A percentile compares a stretch with the other conserved stretches of the same genome.
Conservation (phyloP, 2,888 invertebrate species). For the Listrodromus nycthemerus region DNA sequence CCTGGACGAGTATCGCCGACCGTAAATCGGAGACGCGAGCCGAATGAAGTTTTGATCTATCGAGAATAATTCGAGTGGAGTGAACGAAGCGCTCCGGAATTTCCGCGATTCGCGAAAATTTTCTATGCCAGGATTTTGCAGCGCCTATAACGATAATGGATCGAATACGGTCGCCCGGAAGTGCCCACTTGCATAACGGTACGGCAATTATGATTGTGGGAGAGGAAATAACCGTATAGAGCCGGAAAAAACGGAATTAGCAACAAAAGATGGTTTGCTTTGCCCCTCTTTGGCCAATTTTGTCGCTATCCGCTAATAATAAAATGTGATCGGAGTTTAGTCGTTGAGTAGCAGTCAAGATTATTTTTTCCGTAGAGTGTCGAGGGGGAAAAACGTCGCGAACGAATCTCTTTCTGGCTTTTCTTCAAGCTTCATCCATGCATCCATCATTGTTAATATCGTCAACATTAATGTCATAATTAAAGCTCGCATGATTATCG, state of each 20-base stretch:
- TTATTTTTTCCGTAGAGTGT: constrained; percentile 38
- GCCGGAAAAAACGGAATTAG: too few relatives aligned
- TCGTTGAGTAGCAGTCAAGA: constrained; percentile 25
- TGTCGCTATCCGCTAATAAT: too few relatives aligned
- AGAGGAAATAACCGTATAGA: too few relatives aligned
- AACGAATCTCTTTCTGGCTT: constrained; percentile 26
- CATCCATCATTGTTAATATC: constrained; percentile 42
- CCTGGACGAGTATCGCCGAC: background rate
- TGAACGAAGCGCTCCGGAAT: background rate
- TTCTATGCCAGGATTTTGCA: background rate
- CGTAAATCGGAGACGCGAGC: background rate
- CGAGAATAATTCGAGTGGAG: background rate
- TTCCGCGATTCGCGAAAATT: background rate
- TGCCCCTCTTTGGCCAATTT: too few relatives aligned
- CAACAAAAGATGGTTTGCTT: background rate
- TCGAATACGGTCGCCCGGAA: too few relatives aligned
- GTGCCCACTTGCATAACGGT: too few relatives aligned
- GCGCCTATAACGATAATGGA: too few relatives aligned
- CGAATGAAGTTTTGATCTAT: background rate
- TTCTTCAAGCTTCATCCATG: constrained; percentile 30
- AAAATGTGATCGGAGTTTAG: constrained; percentile 58
- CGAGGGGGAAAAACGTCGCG: constrained; percentile 1
- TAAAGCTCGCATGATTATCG: background rate
- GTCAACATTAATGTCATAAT: constrained; percentile 32
- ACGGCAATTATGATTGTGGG: too few relatives aligned